Conservation (phyloP, 2,113 vertebrate species). For the Odocoileus virginianus region DNA sequence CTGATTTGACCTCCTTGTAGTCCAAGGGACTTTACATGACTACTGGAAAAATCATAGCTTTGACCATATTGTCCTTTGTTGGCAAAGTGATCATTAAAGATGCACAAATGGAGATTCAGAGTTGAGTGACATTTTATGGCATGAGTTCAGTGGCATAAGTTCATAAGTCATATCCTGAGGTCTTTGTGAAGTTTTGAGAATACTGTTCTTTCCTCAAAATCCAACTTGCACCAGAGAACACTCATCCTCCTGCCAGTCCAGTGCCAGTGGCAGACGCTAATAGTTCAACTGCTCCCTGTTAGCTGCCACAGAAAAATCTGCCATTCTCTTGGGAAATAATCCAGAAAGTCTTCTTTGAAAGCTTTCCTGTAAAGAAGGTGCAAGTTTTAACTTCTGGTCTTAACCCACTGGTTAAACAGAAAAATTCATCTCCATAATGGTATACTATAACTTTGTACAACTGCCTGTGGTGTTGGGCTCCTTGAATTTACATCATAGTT, state of each 20-base stretch:
- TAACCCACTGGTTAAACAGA: not conserved
- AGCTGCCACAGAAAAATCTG: not conserved
- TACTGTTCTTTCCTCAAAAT: not conserved
- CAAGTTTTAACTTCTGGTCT: not conserved
- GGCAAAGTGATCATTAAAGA: not conserved
- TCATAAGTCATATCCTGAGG: not conserved
- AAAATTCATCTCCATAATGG: not conserved
- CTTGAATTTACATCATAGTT: not conserved
- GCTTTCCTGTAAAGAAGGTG: not conserved
- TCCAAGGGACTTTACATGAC: not conserved
- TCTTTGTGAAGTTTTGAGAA: not conserved
- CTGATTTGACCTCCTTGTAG: not conserved
- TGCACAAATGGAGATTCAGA: not conserved
- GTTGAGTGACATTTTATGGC: not conserved
- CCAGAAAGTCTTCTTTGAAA: not conserved
- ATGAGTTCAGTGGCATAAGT: not conserved
- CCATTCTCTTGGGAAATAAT: not conserved
- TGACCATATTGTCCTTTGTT: not conserved
- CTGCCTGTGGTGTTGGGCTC: not conserved
- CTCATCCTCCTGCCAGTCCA: not conserved
- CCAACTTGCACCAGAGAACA: not conserved
- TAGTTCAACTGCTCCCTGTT: not conserved
- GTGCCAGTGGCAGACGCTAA: accelerated
- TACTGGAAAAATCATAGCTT: not conserved
- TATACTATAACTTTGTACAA: not conserved